Conservation (phyloP, 2,113 vertebrate genomes). For the Psittacus erithacus region DNA sequence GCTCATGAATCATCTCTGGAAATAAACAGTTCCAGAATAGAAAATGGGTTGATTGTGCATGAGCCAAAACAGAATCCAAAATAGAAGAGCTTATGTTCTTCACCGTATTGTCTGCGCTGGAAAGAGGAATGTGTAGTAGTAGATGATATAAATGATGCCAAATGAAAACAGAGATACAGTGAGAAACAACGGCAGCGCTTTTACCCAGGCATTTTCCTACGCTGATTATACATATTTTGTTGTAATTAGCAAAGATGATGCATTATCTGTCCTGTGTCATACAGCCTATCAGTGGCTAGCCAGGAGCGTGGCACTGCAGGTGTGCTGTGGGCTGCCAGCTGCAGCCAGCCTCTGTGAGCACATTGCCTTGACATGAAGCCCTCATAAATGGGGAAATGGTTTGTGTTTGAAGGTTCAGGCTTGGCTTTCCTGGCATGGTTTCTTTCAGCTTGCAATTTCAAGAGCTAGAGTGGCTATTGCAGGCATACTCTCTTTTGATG, state of each 20-base stretch:
- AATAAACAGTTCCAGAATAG: slow-evolving; percentile 45
- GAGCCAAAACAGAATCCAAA: slow-evolving; percentile 56
- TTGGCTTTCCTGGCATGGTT: background rate
- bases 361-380: background rate
- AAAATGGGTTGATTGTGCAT: slow-evolving; percentile 40
- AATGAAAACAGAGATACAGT: background rate
- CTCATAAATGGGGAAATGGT: background rate
- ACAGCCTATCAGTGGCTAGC: background rate
- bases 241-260: background rate
- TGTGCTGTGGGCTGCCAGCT: background rate
- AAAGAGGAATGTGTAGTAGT: background rate
- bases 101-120: background rate
- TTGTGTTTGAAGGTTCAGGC: background rate
- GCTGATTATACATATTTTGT: background rate
- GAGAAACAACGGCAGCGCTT: background rate
- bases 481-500: background rate
- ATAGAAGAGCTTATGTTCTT: slow-evolving; percentile 5
- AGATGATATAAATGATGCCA: slow-evolving; percentile 11
- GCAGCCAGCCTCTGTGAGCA: background rate
- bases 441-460: background rate
- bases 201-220: background rate
- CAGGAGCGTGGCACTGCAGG: background rate
- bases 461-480: background rate
- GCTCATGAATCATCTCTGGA: slow-evolving; percentile 16
- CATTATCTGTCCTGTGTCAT: background rate